Percentiles rank a stretch among this genome's conserved stretches.
Conservation (phyloP, 2,113 vertebrate genomes). For the Choloepus hoffmanni region DNA sequence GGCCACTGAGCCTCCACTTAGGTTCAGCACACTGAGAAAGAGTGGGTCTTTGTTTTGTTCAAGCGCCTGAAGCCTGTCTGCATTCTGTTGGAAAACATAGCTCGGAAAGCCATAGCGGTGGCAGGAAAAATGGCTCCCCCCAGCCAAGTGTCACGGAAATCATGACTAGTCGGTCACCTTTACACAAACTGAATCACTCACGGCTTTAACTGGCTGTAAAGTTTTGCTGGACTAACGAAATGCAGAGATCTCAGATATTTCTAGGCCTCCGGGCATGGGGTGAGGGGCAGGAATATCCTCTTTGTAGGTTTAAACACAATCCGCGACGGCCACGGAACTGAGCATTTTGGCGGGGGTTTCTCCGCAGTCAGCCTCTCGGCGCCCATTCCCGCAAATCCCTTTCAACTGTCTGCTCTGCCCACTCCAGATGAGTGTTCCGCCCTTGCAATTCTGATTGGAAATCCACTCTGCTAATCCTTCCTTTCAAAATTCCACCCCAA, state of each 20-base stretch:
- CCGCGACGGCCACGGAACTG: fast-evolving
- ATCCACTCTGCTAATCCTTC: not conserved
- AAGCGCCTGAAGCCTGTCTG: not conserved
- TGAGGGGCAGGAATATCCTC: not conserved
- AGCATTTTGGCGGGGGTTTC: not conserved
- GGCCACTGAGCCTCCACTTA: not conserved
- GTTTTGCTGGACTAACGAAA: not conserved
- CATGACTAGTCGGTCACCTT: not conserved
- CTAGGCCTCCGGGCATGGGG: not conserved
- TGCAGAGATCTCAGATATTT: not conserved
- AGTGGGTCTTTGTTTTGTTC: not conserved
- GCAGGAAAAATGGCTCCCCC: not conserved
- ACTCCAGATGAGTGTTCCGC: not conserved
- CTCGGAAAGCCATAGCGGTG: not conserved
- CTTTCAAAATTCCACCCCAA: not conserved
- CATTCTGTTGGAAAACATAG: not conserved
- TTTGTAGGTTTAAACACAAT: not conserved
- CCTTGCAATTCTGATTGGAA: not conserved
- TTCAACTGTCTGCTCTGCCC: fast-evolving
- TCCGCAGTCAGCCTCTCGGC: not conserved
- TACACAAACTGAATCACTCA: not conserved
- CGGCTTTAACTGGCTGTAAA: not conserved
- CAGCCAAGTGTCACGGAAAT: not conserved
- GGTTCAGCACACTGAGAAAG: not conserved
- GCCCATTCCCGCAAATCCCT: not conserved